These are phyloP conservation scores for Stenurella melanura DNA, from an alignment of 2,888 invertebrate species.

Conservation along the genomic window DNA sequence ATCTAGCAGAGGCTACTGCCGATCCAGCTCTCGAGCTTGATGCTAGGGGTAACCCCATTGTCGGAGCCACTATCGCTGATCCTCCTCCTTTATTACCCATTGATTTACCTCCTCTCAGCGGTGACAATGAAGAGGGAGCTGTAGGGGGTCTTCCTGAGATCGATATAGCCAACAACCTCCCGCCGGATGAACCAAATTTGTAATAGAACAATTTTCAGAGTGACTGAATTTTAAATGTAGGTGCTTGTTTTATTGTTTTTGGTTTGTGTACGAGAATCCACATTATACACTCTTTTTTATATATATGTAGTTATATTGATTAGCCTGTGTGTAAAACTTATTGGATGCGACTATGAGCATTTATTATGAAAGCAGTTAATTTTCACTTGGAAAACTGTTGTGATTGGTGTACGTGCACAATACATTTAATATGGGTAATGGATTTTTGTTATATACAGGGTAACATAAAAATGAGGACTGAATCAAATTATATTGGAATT, in stretches of 20 bases:
- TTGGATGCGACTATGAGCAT: conserved; percentile 13
- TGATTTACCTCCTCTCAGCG: conserved; percentile 62
- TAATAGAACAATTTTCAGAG: conserved; percentile 31
- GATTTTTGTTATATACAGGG: conserved; percentile 17
- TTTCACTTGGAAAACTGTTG: not conserved
- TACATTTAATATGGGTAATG: not conserved
- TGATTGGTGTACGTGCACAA: conserved; percentile 5
- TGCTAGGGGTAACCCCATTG: conserved; percentile 75
- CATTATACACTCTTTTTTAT: conserved; percentile 20
- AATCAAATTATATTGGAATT: too few species aligned
- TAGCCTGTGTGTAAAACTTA: conserved; percentile 13
- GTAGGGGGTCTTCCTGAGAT: conserved; percentile 64
- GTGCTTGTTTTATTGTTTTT: conserved; percentile 24
- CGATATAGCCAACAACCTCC: conserved; percentile 56
- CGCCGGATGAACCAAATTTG: conserved; percentile 52
- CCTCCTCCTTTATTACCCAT: conserved; percentile 59
- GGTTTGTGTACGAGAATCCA: conserved; percentile 25
- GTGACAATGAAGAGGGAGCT: conserved; percentile 70
- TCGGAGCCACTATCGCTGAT: conserved; percentile 59
- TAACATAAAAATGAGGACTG: not conserved
- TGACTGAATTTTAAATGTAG: conserved; percentile 16
- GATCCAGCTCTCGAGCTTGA: conserved; percentile 86
- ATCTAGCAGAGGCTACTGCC: conserved; percentile 95
- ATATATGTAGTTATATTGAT: conserved; percentile 18
- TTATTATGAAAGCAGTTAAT: conserved; percentile 14